Evolutionary conservation across 2,888 invertebrate genomes (phyloP), one percentile per base, ranked within the genome.

Genomic region (Sphaerophoria rueppellii): DNA sequence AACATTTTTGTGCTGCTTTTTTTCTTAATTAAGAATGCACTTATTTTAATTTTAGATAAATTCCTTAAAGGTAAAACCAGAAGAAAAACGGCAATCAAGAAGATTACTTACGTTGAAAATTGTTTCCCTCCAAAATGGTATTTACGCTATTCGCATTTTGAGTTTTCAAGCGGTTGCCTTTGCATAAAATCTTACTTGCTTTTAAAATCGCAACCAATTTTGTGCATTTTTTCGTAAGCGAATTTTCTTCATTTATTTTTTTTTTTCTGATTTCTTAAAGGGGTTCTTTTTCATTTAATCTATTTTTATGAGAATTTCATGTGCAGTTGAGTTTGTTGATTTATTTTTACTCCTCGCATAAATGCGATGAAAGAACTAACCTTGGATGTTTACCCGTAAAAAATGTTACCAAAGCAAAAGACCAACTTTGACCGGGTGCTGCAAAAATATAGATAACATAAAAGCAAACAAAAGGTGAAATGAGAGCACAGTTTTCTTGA

Each of bases 341-440:
- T 34, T 34, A 34, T 14, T n/a, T 7, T 61, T 32, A 67, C 52
- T 69, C 43, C 40, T 75, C 32, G 43, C 58, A 16, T 69, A 67
- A 65, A 61, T 46, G 55, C 16, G 70, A 70, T 77, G 61, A 70
- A 61, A 70, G 70, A 77, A 70, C 70, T 55, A 77, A 77, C 77
- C 77, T 77, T 77, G 70, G 70, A 57, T 37, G 55, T 54, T 24
- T 24, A 24, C 24, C 24, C 24, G 24, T 24, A 24, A 24, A 24
- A 35, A 46, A 61, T 70, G 60, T 60, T 48, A 48, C 63, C 48
- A 34, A 63, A 48, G 43, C 24, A 2, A 24, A 24, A 43, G 60
- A 60, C n/a, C 65, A 65, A 16, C 65, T 9, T 63, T 14, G 35
- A 63, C 46, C 50, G 65, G 32, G 35, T 63, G 63, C 46, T 63